Base-by-base conservation (phyloP, 23 tunicate genomes). In the Styela plicata region DNA sequence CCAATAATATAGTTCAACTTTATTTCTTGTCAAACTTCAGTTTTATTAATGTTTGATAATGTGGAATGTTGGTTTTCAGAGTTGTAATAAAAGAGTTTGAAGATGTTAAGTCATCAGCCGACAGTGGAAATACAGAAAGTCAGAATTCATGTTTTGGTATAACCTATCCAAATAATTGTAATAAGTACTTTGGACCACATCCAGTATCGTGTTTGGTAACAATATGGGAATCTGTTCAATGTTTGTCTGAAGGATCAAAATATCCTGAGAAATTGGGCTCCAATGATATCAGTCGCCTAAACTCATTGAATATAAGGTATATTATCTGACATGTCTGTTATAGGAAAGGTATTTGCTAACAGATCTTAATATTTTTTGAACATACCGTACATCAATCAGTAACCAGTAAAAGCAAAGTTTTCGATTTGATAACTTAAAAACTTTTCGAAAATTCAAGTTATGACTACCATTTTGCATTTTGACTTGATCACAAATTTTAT, bases 251-350 rank as follows among this genome's bases (percentile, higher is more conserved):
- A 75, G 80, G 80, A 34, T 34, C 34, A 17, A n/a, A 75, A 36
- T 75, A 75, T 52, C 80, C 80, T 80, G 74, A 30, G 64, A 66
- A 80, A 31, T 33, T 80, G 2, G 71, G 71, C 24, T 30, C 84
- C 21, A 21, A 23, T 63, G 23, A 66, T 13, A 21, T 19, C 2
- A 30, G 24, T 7, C 32, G 77, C 32, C 77, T 30, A 2, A 36
- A 71, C 23, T 26, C 77, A 30, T 18, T 71, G 77, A 71, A 27
- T 71, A 21, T 71, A 2, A 33, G 77, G 77, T 71, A 30, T 22
- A 34, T 71, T 30, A 3, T 28, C 16, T 66, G 71, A n/a, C n/a
- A n/a, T n/a, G n/a, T n/a, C n/a, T n/a, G n/a, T n/a, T n/a, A n/a
- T n/a, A 3, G 33, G 31, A 69, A 3, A 36, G 74, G 33, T 23